Evolutionary conservation across 1,140 invertebrate genomes (phyloP), one percentile per base, ranked within the genome.

Genomic region (Drosophila littoralis): DNA sequence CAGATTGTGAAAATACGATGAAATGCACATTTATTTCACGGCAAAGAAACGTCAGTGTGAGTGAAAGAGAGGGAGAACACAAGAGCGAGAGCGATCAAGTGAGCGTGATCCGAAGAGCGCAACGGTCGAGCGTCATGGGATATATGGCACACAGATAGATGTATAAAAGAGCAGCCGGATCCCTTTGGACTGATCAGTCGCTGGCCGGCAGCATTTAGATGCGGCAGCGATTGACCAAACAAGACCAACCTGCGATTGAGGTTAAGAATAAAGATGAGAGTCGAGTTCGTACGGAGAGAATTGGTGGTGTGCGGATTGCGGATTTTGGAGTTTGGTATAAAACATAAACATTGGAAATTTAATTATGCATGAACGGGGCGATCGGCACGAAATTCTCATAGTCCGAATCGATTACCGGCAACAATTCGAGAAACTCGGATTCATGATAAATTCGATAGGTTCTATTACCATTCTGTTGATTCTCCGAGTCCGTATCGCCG

Each of bases 1-100:
- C 35, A 55, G 12, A 38, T 46, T 36, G 52, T 48, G 28, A 79
- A 75, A 71, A 76, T 38, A 43, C 68, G 43, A 84, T 84, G 72
- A 85, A 85, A 71, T 85, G 77, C 77, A 80, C 15, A 77, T 75
- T 80, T 85, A 69, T 81, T 81, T 74, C 38, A 40, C 45, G 33
- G 12, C n/a, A 42, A 32, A 50, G 12, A 7, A 48, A 48, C 46
- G 46, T 28, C 46, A 35, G 28, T 42, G 28, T n/a, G 5, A 66
- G 32, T 0, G 17, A 46, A n/a, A 50, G 63, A 43, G 4, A 50
- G 52, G 22, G 8, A 22, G 48, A 40, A 10, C 2, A 13, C 15
- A 38, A 12, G 13, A 22, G 43, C 13, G 38, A 28, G 45, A 48
- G 17, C 36, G 10, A n/a, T n/a, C n/a, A n/a, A n/a, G n/a, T n/a